A percentile compares a stretch with the other conserved stretches of the same genome.
phyloP scores from a whole-genome alignment of 30 jellyfish, hydroid and myxozoan species.

The Aurelia sp. region DNA sequence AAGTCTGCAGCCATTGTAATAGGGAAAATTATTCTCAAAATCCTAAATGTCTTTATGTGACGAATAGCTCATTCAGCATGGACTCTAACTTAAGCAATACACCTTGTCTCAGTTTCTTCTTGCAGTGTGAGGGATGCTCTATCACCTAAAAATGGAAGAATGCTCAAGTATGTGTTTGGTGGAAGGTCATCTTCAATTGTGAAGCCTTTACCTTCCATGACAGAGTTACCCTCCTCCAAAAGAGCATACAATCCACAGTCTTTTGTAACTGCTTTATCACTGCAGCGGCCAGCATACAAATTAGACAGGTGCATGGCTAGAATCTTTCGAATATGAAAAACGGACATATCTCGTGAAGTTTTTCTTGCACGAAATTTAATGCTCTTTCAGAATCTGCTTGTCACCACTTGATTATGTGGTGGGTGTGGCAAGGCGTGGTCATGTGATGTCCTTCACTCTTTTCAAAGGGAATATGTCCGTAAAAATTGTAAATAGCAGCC shows the following conservation, averaged over 20 bases:
- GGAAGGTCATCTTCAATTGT: conserved; percentile 47
- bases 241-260: conserved; percentile 21
- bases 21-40: conserved; percentile 2
- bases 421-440: conserved; percentile 58
- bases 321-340: no score
- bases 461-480: conserved; percentile 19
- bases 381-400: conserved; percentile 46
- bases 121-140: conserved; percentile 13
- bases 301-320: no score
- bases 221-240: conserved; percentile 45
- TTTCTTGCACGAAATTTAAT: conserved; percentile 19
- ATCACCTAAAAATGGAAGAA: conserved; percentile 69
- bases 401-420: conserved; percentile 1
- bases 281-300: neutral
- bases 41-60: conserved; percentile 40
- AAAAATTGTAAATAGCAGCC: no score
- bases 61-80: conserved; percentile 72
- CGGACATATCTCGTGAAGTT: no score
- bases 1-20: conserved; percentile 22
- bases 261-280: conserved; percentile 36
- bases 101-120: conserved; percentile 51
- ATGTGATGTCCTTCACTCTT: conserved; percentile 56
- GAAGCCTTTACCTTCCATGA: conserved; percentile 37
- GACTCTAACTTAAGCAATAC: conserved; percentile 63
- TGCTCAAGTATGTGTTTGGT: conserved; percentile 18